These are phyloP conservation scores for Bucorvus abyssinicus DNA, from an alignment of 2,797 vertebrate species.

Conservation along the genomic window DNA sequence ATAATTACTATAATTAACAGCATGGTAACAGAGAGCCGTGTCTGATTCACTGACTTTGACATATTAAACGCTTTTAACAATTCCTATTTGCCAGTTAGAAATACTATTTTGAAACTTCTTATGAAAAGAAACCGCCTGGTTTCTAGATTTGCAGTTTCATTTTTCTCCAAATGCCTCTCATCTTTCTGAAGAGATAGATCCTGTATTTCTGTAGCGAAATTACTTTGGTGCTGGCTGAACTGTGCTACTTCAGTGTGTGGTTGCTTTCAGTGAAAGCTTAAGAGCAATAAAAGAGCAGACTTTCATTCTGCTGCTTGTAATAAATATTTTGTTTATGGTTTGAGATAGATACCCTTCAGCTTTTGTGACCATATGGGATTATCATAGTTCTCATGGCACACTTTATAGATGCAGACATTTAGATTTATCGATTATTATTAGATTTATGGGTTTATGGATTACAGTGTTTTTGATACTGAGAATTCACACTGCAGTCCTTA, in stretches of 20 bases:
- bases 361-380: background rate
- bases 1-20: background rate
- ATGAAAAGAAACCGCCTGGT: background rate
- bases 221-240: background rate
- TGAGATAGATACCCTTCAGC: background rate
- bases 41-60: background rate
- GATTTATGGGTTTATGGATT: no score
- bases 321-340: background rate
- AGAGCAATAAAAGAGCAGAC: background rate
- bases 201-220: background rate
- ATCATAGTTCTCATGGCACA: accelerated
- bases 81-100: background rate
- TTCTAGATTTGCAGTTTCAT: background rate
- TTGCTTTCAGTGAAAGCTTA: background rate
- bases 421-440: no score
- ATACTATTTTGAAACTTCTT: background rate
- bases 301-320: background rate
- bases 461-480: background rate
- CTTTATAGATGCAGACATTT: background rate
- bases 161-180: background rate
- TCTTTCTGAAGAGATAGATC: background rate
- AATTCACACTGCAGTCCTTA: background rate
- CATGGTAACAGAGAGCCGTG: background rate
- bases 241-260: background rate
- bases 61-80: background rate